Percentiles rank a stretch among this genome's conserved stretches.
Evolutionary conservation across 35 echinoderm and acorn worm genomes (phyloP).

Genomic region (Acanthaster planci): DNA sequence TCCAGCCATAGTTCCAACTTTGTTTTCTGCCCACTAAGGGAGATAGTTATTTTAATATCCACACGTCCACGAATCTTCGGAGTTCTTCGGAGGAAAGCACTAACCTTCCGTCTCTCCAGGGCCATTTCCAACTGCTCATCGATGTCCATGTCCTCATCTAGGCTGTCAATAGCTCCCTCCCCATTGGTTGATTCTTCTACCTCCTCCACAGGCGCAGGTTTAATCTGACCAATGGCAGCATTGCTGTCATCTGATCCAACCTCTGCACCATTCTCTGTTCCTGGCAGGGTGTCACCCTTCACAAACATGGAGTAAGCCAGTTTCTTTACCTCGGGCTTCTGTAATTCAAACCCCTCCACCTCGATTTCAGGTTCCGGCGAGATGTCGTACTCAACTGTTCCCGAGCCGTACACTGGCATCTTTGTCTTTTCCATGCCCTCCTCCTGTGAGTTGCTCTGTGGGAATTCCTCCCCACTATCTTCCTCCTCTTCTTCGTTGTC

Average conservation of each 20-base stretch:
- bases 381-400: slow-evolving; percentile 27
- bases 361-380: slow-evolving; percentile 25
- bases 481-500: slow-evolving; percentile 4
- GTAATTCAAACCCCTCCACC: slow-evolving; percentile 20
- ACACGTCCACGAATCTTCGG: too few species aligned
- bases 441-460: background rate
- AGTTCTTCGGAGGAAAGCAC: background rate
- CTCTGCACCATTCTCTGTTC: slow-evolving; percentile 20
- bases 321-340: background rate
- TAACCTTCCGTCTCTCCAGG: slow-evolving; percentile 89
- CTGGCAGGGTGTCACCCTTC: slow-evolving; percentile 32
- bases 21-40: too few species aligned
- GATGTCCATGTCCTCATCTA: slow-evolving; percentile 80
- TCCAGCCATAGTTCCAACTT: too few species aligned
- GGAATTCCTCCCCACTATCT: background rate
- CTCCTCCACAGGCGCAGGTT: slow-evolving; percentile 34
- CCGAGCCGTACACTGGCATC: slow-evolving; percentile 36
- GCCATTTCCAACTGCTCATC: slow-evolving; percentile 87
- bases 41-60: too few species aligned
- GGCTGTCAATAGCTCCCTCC: slow-evolving; percentile 22
- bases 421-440: background rate
- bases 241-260: slow-evolving; percentile 27
- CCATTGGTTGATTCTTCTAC: slow-evolving; percentile 23
- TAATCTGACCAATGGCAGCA: slow-evolving; percentile 35
- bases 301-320: slow-evolving; percentile 42